Conservation (phyloP, 2,888 invertebrate genomes). For the Notocelia uddmanniana region DNA sequence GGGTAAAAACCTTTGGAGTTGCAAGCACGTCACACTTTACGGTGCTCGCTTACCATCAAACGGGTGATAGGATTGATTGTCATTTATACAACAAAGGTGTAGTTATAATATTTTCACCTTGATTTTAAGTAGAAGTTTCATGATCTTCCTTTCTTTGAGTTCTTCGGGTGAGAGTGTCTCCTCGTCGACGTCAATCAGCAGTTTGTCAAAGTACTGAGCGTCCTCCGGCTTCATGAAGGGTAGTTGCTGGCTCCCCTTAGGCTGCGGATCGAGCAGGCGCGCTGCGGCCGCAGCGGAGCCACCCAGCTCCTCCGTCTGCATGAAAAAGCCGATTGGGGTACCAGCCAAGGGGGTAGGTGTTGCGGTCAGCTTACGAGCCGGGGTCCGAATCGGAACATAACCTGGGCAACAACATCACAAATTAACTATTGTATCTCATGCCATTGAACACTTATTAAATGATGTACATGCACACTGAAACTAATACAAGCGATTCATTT, state of each 20-base stretch:
- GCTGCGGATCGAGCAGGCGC: constrained; percentile 96
- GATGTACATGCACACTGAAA: constrained; percentile 46
- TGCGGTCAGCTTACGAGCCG: constrained; percentile 98
- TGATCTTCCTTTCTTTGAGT: constrained; percentile 99
- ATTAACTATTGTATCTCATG: constrained; percentile 51
- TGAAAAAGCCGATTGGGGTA: constrained; percentile 97
- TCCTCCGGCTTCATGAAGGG: constrained; percentile 99
- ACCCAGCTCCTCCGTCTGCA: constrained; percentile 95
- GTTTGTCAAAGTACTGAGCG: constrained; percentile 99
- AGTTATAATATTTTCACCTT: constrained; percentile 82
- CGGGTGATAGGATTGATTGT: neutral
- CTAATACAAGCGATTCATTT: constrained; percentile 59
- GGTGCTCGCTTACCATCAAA: neutral
- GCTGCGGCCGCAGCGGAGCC: constrained; percentile 94
- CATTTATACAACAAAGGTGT: neutral
- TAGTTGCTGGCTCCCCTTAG: constrained; percentile 95
- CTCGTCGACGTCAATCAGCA: constrained; percentile 99
- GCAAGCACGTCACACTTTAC: neutral
- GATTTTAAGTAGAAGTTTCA: constrained; percentile 98
- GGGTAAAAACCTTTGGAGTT: too few relatives aligned
- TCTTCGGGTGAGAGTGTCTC: constrained; percentile 98
- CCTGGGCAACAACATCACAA: constrained; percentile 82
- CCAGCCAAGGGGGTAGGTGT: constrained; percentile 99
- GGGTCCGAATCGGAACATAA: constrained; percentile 98
- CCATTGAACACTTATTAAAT: constrained; percentile 22